Evolutionary conservation across 2,888 invertebrate genomes (phyloP).

Genomic region (Callinectes sapidus): DNA sequence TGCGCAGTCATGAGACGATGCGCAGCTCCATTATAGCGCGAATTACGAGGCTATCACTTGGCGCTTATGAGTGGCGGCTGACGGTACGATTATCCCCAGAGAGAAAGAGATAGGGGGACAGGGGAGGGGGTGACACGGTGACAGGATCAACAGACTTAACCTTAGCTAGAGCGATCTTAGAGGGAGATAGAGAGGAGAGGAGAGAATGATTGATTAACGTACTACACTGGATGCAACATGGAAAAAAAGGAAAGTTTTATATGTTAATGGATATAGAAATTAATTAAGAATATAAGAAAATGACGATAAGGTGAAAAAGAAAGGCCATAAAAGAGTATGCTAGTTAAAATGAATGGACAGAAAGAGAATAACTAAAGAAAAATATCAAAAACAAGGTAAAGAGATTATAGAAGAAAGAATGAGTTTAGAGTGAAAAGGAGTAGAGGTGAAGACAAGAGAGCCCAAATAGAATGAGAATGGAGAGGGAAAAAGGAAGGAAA

Average conservation of each 20-base stretch:
- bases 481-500: no score
- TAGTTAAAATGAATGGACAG: no score
- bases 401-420: no score
- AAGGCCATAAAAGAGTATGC: no score
- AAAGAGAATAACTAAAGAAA: no score
- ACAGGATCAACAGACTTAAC: conserved; percentile 2
- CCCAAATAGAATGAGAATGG: no score
- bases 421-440: no score
- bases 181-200: background rate
- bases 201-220: background rate
- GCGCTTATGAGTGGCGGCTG: background rate
- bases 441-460: no score
- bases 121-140: background rate
- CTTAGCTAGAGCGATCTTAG: background rate
- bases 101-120: no score
- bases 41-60: background rate
- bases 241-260: background rate
- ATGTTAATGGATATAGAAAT: background rate
- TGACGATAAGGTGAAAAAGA: background rate
- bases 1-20: conserved; percentile 6
- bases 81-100: background rate
- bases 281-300: background rate
- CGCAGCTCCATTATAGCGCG: background rate
- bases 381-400: no score
- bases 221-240: background rate